Evolutionary conservation across 2,797 vertebrate species (phyloP).

Genomic region (Sebastes minor): DNA sequence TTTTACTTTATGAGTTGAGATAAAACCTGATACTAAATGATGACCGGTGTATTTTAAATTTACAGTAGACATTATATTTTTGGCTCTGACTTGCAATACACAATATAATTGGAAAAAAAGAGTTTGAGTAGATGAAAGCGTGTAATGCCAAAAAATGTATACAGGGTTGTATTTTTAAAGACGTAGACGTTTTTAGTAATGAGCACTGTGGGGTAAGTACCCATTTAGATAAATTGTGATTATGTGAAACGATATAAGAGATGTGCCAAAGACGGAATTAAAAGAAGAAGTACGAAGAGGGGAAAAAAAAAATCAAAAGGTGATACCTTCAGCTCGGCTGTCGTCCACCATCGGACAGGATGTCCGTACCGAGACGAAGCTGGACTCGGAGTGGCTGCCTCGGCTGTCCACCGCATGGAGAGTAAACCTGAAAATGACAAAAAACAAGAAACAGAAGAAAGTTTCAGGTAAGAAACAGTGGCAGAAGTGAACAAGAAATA

Average conservation of each 20-base stretch:
- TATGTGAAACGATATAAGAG: not conserved
- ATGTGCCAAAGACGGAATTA: not conserved
- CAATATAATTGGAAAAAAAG: not conserved
- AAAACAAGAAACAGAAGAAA: not conserved
- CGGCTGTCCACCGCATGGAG: conserved; percentile 93
- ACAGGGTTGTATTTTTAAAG: not conserved
- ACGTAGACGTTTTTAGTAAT: not conserved
- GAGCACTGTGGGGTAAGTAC: not conserved
- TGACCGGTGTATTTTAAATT: not conserved
- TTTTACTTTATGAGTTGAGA: not conserved
- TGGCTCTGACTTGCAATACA: not conserved
- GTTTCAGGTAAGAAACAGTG: not conserved
- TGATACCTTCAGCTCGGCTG: conserved; percentile 94
- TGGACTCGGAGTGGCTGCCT: conserved; percentile 92
- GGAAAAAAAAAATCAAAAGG: not conserved
- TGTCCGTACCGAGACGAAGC: conserved; percentile 91
- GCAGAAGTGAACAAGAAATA: not conserved
- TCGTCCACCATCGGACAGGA: conserved; percentile 97
- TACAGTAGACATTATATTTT: not conserved
- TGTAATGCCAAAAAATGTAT: not conserved
- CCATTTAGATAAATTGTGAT: not conserved
- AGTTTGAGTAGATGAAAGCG: not conserved
- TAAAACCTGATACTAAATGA: not conserved
- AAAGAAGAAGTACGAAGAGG: not conserved
- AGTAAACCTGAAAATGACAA: conserved; percentile 85